Percentiles rank a stretch among this genome's conserved stretches.
Evolutionary conservation across 2,888 invertebrate genomes (phyloP).

Genomic region (Acleris literana): DNA sequence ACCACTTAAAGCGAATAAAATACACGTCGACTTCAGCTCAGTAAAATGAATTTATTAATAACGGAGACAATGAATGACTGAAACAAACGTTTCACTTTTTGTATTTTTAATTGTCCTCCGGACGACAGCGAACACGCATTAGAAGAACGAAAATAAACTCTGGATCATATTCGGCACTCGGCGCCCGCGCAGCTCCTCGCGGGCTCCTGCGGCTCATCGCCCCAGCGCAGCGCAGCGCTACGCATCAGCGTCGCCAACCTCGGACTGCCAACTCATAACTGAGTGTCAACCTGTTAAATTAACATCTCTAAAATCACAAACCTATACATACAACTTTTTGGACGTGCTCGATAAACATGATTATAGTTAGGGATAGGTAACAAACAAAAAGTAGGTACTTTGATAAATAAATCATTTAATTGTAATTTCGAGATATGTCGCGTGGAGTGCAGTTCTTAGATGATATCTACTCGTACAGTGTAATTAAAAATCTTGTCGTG

Average conservation of each 20-base stretch:
- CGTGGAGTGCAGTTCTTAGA: constrained; percentile 74
- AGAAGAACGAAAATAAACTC: constrained; percentile 81
- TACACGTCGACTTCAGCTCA: constrained; percentile 82
- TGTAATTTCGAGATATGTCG: constrained; percentile 77
- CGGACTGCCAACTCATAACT: background rate
- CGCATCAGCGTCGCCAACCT: background rate
- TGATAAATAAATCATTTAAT: constrained; percentile 64
- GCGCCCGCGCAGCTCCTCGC: constrained; percentile 42
- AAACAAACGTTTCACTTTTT: constrained; percentile 81
- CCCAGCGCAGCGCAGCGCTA: background rate
- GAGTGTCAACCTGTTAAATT: background rate
- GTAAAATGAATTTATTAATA: constrained; percentile 84
- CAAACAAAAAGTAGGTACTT: background rate
- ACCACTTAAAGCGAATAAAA: constrained; percentile 84
- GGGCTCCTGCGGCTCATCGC: constrained; percentile 21
- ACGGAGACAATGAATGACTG: constrained; percentile 84
- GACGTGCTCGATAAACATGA: no score
- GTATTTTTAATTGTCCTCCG: constrained; percentile 83
- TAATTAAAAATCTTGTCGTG: constrained; percentile 84
- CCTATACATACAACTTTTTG: no score
- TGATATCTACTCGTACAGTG: constrained; percentile 72
- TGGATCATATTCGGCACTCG: constrained; percentile 77
- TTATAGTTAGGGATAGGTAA: no score
- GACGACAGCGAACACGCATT: constrained; percentile 80
- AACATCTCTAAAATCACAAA: no score